Percentiles rank a stretch among this genome's conserved stretches.
phyloP scores from a whole-genome alignment of 2,113 vertebrate genomes.

The Pterocles burchelli region DNA sequence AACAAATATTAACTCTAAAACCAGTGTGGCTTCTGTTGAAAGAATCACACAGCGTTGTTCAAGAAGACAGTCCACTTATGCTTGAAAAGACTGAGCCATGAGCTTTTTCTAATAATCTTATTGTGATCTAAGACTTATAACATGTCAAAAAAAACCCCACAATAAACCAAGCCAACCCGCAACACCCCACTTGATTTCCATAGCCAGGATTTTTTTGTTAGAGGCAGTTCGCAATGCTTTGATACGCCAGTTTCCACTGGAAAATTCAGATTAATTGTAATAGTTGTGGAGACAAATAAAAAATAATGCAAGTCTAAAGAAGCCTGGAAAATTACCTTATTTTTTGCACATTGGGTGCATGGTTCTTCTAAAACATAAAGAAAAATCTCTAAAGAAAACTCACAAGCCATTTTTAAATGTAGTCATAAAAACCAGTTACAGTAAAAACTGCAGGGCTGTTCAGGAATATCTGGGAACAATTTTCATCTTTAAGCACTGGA shows the following conservation, averaged over 20 bases:
- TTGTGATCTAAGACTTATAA: not conserved
- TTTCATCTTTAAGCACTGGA: not conserved
- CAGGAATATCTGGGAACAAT: not conserved
- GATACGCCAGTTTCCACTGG: not conserved
- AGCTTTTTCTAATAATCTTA: not conserved
- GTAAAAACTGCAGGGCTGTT: not conserved
- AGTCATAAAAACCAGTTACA: not conserved
- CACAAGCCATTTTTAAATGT: not conserved
- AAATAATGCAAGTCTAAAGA: not conserved
- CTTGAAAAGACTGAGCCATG: not conserved
- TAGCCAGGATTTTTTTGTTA: not conserved
- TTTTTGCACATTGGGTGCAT: not conserved
- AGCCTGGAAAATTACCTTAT: not conserved
- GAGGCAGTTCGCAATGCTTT: not conserved
- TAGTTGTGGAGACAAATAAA: not conserved
- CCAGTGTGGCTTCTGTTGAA: not conserved
- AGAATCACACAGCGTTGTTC: not conserved
- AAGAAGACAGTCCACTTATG: not conserved
- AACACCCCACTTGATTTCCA: not conserved
- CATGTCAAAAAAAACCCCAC: not conserved
- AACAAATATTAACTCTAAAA: not conserved
- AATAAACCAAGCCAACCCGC: not conserved
- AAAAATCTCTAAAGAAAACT: not conserved
- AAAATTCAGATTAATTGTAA: not conserved
- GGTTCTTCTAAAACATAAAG: not conserved